Base-by-base conservation (phyloP, 2,113 vertebrate genomes). In the Pipa parva region DNA sequence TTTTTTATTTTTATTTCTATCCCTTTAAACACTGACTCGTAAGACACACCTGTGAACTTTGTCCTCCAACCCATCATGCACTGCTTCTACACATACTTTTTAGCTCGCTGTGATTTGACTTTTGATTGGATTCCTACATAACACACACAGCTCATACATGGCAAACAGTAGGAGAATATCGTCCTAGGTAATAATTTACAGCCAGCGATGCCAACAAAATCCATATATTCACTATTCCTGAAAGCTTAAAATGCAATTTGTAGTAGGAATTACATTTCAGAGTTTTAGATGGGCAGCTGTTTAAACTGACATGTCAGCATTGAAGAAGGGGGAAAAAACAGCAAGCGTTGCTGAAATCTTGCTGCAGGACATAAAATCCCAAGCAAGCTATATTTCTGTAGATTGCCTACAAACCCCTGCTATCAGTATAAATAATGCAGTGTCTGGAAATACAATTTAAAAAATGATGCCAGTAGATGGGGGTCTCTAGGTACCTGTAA, bases 371-470 rank as follows among this genome's bases (percentile, higher is more conserved):
- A 70, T 26, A 29, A 54, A 26, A 42, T 60, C 46, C 65, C 37
- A 68, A 60, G 37, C 24, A 69, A 69, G 56, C 66, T 54, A 33
- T 51, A 46, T 61, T 54, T 21, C 21, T 28, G n/a, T 52, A 39
- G 48, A 5, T 49, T 28, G 33, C 58, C 36, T 51, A 50, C 24
- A 68, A 59, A 68, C 58, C 55, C 54, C 37, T 13, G n/a, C 55
- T 67, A 37, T 26, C 12, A 72, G 46, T 68, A 67, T 24, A 49
- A 39, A 54, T 62, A 56, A 62, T 69, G 76, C 5, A 72, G 11
- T 2, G 0, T 59, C 31, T 0, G 67, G 72, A 42, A 48, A 22
- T 3, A 7, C 70, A 28, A 64, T n/a, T 5, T 52, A 74, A 52
- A 33, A 50, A 56, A 42, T 68, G 24, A 71, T 1, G 63, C 39